These are phyloP conservation scores for Stigmatopora nigra DNA, from an alignment of 2,113 vertebrate genomes.

Conservation along the genomic window DNA sequence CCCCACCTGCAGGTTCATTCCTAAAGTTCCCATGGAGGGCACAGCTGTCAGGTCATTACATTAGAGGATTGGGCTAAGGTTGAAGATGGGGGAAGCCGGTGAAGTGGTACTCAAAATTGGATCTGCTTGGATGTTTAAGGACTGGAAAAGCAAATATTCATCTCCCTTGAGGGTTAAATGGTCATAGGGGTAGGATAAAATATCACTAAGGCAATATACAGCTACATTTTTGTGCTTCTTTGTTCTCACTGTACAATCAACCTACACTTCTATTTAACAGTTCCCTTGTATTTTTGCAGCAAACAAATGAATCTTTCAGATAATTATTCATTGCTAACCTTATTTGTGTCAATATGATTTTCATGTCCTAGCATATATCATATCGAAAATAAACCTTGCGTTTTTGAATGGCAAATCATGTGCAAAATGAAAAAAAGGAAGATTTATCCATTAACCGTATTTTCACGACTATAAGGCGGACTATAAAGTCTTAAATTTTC, in stretches of 20 bases:
- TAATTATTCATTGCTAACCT: neutral
- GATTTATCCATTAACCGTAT: neutral
- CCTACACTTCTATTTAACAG: too few species aligned
- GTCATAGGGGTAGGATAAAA: neutral
- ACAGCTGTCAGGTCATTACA: constrained; percentile 55
- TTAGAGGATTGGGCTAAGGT: constrained; percentile 32
- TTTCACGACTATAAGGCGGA: too few species aligned
- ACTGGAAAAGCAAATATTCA: constrained; percentile 19
- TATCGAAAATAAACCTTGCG: neutral
- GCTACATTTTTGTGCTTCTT: too few species aligned
- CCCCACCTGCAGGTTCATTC: constrained; percentile 45
- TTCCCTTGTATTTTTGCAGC: too few species aligned
- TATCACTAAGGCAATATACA: neutral
- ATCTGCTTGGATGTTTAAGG: constrained; percentile 10
- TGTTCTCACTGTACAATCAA: too few species aligned
- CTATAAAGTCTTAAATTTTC: too few species aligned
- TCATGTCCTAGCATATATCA: neutral
- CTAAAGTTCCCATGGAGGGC: constrained; percentile 51
- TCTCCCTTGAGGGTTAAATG: neutral
- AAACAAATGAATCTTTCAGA: too few species aligned
- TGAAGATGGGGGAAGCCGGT: constrained; percentile 13
- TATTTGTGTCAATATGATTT: neutral
- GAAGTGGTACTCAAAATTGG: constrained; percentile 19
- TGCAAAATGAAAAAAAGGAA: neutral
- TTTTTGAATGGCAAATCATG: too few species aligned